Evolutionary conservation across 2,797 vertebrate genomes (phyloP), one percentile per base, ranked within the genome.

Genomic region (Kryptopterus vitreolus): DNA sequence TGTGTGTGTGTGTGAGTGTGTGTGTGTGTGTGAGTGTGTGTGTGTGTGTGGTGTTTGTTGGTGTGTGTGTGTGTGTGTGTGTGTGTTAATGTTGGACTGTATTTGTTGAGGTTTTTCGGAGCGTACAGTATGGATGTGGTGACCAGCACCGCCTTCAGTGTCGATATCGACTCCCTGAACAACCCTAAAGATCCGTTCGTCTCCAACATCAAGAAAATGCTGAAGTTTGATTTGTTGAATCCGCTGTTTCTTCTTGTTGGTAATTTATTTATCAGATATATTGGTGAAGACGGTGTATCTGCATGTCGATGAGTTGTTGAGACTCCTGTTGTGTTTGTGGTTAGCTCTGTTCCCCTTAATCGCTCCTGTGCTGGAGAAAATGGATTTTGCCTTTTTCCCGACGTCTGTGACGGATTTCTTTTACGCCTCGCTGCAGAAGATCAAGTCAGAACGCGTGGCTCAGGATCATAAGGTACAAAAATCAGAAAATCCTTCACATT

Each of bases 121-220:
- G 81, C 93, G 15, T 95, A 93, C 90, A 94, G 94, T 69, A 91
- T 95, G 94, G 95, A 96, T 57, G 90, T 94, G 24, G 90, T 95
- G 22, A 79, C 93, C 87, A 95, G 95, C 88, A 92, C 90, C 2
- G 87, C 93, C 3, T 95, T 94, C 88, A 93, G 92, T 8, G 89
- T 95, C 10, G 91, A 95, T 83, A 80, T 94, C 0, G 89, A 95
- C 87, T 95, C 94, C 0, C 86, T 95, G 78, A 91, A 91, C 90
- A 94, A 94, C 59, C 93, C 94, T 1, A 85, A 86, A 0, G 93
- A 95, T 55, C 92, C 94, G 0, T 93, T 96, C 70, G 90, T 96
- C 48, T 71, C 77, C 2, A 91, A 93, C 84, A 91, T 95, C 52
- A 95, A 93, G 88, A 93, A 93, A 79, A 88, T 95, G 87, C 83